Evolutionary conservation across 1,140 invertebrate genomes (phyloP).

Genomic region (Drosophila equinoxialis): DNA sequence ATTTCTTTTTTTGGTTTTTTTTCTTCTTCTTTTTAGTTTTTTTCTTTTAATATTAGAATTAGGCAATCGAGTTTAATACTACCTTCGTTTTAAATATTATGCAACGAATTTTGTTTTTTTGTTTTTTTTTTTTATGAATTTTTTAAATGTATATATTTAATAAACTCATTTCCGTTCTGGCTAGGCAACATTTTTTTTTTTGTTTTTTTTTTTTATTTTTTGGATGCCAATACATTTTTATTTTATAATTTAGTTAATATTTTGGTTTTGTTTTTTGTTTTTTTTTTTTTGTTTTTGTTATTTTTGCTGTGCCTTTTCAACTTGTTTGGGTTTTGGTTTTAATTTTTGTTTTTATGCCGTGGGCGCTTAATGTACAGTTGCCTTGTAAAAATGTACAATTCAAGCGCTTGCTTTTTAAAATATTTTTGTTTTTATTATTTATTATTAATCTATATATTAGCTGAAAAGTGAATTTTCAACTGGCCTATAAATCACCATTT

Average conservation of each 20-base stretch:
- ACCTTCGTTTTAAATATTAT: slow-evolving; percentile 82
- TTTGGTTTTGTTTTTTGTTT: slow-evolving; percentile 44
- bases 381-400: slow-evolving; percentile 81
- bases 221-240: slow-evolving; percentile 29
- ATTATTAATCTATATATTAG: slow-evolving; percentile 72
- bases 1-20: slow-evolving; percentile 69
- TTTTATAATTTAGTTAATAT: slow-evolving; percentile 45
- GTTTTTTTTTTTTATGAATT: slow-evolving; percentile 66
- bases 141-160: slow-evolving; percentile 79
- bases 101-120: slow-evolving; percentile 66
- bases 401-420: slow-evolving; percentile 77
- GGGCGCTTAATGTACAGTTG: slow-evolving; percentile 80
- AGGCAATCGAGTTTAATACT: slow-evolving; percentile 83
- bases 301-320: slow-evolving; percentile 70
- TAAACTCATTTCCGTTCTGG: slow-evolving; percentile 79
- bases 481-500: slow-evolving; percentile 63
- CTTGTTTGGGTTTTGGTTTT: slow-evolving; percentile 49
- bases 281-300: slow-evolving; percentile 26
- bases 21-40: slow-evolving; percentile 45
- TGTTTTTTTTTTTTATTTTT: slow-evolving; percentile 37
- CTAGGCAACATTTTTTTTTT: slow-evolving; percentile 64
- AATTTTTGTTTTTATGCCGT: slow-evolving; percentile 67
- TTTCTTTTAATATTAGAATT: slow-evolving; percentile 82
- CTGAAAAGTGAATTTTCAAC: slow-evolving; percentile 52
- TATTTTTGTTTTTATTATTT: slow-evolving; percentile 53